Evolutionary conservation across 2,113 vertebrate species (phyloP).

Genomic region (Oryzias celebensis): DNA sequence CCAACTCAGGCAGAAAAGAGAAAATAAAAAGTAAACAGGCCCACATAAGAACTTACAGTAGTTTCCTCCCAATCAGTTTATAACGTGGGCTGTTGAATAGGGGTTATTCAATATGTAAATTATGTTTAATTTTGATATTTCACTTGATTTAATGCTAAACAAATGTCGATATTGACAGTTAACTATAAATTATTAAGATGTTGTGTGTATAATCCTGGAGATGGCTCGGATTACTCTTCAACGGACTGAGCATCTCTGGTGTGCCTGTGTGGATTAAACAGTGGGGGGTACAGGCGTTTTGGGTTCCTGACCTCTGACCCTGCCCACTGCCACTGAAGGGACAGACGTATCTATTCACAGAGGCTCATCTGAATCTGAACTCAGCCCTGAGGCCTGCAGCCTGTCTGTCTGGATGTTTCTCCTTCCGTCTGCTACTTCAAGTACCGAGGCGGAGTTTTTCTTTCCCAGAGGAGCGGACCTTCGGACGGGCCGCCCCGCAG

Average conservation of each 20-base stretch:
- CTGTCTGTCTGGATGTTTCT: conserved; percentile 48
- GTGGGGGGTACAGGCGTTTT: conserved; percentile 46
- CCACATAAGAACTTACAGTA: conserved; percentile 56
- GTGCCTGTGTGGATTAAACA: conserved; percentile 47
- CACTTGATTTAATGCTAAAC: conserved; percentile 59
- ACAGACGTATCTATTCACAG: conserved; percentile 43
- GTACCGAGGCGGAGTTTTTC: conserved; percentile 46
- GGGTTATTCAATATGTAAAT: conserved; percentile 74
- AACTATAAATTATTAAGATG: conserved; percentile 70
- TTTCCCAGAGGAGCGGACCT: conserved; percentile 46
- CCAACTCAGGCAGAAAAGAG: conserved; percentile 81
- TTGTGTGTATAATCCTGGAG: conserved; percentile 69
- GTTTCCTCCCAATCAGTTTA: conserved; percentile 70
- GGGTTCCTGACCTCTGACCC: conserved; percentile 53
- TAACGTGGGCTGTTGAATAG: conserved; percentile 74
- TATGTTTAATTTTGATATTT: conserved; percentile 68
- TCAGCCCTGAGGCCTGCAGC: conserved; percentile 46
- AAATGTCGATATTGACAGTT: conserved; percentile 63
- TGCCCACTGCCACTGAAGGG: conserved; percentile 57
- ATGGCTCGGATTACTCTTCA: conserved; percentile 59
- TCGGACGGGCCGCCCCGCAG: conserved; percentile 48
- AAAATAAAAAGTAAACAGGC: conserved; percentile 64
- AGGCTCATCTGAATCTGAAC: conserved; percentile 50
- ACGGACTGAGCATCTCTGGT: conserved; percentile 54
- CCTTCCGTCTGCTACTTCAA: conserved; percentile 45